phyloP scores from a whole-genome alignment of 1,140 invertebrate species.

The Listronotus bonariensis region DNA sequence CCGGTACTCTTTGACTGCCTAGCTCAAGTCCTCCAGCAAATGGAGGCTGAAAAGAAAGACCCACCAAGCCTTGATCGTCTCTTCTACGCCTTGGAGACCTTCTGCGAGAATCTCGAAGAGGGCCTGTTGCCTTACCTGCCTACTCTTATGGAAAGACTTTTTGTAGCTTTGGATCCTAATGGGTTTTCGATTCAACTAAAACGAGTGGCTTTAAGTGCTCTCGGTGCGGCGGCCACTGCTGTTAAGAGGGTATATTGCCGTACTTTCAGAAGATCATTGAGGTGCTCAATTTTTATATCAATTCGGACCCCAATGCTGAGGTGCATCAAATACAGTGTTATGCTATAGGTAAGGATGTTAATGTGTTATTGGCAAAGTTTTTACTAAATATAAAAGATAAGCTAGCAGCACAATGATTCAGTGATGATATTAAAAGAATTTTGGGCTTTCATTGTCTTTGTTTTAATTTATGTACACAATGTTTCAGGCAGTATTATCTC shows the following conservation, averaged over 20 bases:
- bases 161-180: slow-evolving; percentile 63
- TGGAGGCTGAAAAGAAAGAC: slow-evolving; percentile 62
- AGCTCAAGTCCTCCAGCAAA: slow-evolving; percentile 61
- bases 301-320: slow-evolving; percentile 47
- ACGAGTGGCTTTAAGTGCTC: slow-evolving; percentile 70
- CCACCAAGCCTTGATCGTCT: slow-evolving; percentile 69
- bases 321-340: slow-evolving; percentile 65
- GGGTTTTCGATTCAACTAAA: slow-evolving; percentile 63
- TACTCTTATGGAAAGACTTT: slow-evolving; percentile 71
- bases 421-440: too few species aligned
- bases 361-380: too few species aligned
- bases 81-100: slow-evolving; percentile 82
- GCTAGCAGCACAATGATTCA: neutral
- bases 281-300: slow-evolving; percentile 66
- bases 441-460: too few species aligned
- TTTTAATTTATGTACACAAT: slow-evolving; percentile 12
- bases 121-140: slow-evolving; percentile 73
- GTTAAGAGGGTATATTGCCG: slow-evolving; percentile 71
- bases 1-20: slow-evolving; percentile 77
- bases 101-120: slow-evolving; percentile 78
- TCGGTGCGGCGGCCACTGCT: slow-evolving; percentile 72
- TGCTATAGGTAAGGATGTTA: slow-evolving; percentile 64
- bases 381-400: neutral
- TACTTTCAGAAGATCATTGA: slow-evolving; percentile 73
- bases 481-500: too few species aligned